Percentiles rank a stretch among this genome's conserved stretches.
These are phyloP conservation scores for Venusia cambrica DNA, from an alignment of 2,888 invertebrate genomes.

Conservation along the genomic window DNA sequence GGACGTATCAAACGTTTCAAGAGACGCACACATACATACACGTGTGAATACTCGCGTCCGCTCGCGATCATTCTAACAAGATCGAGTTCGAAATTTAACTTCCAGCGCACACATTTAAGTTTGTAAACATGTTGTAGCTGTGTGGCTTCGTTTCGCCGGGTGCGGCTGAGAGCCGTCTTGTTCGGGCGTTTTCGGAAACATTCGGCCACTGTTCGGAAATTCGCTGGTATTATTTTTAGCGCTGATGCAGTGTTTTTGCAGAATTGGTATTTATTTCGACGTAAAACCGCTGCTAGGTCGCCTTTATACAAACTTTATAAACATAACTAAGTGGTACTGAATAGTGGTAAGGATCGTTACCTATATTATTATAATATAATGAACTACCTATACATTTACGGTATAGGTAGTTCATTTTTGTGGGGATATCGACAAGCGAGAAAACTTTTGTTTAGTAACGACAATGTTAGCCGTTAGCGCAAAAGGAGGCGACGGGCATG, in stretches of 20 bases:
- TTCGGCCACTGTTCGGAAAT: constrained; percentile 21
- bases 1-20: constrained; percentile 52
- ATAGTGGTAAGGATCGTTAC: too few relatives aligned
- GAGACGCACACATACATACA: constrained; percentile 39
- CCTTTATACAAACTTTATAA: constrained; percentile 23
- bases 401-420: too few relatives aligned
- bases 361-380: too few relatives aligned
- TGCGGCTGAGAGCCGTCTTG: constrained; percentile 56
- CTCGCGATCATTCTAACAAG: constrained; percentile 25
- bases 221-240: constrained; percentile 66
- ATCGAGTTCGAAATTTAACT: constrained; percentile 31
- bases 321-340: too few relatives aligned
- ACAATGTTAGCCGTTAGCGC: too few relatives aligned
- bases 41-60: constrained; percentile 16
- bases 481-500: too few relatives aligned
- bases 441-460: too few relatives aligned
- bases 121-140: constrained; percentile 24
- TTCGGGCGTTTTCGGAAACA: constrained; percentile 34
- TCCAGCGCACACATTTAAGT: constrained; percentile 30
- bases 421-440: too few relatives aligned
- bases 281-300: constrained; percentile 12
- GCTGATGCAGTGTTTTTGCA: constrained; percentile 71
- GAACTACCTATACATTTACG: too few relatives aligned
- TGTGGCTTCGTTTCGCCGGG: constrained; percentile 42
- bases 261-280: constrained; percentile 40